Base-by-base conservation (phyloP, 2,888 invertebrate genomes). In the Choristoneura rosaceana region DNA sequence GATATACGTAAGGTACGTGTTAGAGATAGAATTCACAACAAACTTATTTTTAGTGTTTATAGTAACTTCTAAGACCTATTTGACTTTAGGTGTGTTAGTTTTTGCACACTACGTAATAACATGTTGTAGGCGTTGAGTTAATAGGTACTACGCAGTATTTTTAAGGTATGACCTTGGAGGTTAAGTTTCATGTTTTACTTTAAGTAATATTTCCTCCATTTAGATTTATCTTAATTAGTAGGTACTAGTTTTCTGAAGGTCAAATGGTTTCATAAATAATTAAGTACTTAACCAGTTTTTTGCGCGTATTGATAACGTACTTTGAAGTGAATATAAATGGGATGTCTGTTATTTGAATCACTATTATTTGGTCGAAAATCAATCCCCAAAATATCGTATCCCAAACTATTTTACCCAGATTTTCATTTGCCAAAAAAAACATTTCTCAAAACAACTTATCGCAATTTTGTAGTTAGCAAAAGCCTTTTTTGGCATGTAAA, bases 1-100 rank as follows among this genome's bases (percentile, higher is more conserved):
- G 64, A 63, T 17, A 12, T 41, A 63, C 43, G 3, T 50, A 63
- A 73, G 73, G 73, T 73, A 73, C 25, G 73, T 73, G 55, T 55
- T 63, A 55, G 10, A 12, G 25, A 25, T 55, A 55, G 12, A 55
- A 12, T 55, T 55, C 25, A 55, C 63, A 34, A 34, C 34, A 9
- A 55, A 33, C 12, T 34, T 38, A 25, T 58, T 70, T 63, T 58
- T 45, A 63, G 58, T 45, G 17, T 38, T 9, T 9, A 25, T 3
- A 5, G 33, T 55, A 14, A 17, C 34, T 10, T 52, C 15, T 17
- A 9, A 8, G 9, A 38, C 7, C 7, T 43, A 34, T 34, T 43
- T 25, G 12, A 5, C 12, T 52, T 8, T 14, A 58, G 0, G 38
- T 0, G 55, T n/a, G 33, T 10, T 43, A 43, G 43, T 45, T 69